These are phyloP conservation scores for Brachypalpus laphriformis DNA, from an alignment of 2,888 invertebrate species.

Conservation along the genomic window DNA sequence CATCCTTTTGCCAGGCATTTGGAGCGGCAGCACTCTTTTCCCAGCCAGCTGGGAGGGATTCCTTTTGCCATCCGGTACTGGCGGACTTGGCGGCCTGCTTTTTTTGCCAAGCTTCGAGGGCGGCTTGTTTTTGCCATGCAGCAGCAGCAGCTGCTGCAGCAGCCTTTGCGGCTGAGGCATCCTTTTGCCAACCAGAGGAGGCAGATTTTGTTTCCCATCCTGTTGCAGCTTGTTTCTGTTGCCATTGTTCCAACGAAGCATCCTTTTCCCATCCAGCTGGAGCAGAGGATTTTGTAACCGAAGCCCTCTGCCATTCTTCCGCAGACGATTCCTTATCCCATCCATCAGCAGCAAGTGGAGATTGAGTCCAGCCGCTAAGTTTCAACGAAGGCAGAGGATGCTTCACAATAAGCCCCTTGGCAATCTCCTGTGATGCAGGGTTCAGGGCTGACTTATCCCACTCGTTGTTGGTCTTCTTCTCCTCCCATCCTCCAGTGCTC, in stretches of 20 bases:
- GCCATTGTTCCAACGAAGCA: constrained; percentile 8
- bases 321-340: constrained; percentile 37
- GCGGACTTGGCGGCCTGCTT: neutral
- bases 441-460: constrained; percentile 47
- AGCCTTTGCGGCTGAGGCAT: neutral
- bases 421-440: constrained; percentile 43
- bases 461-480: constrained; percentile 14
- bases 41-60: too few relatives aligned
- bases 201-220: constrained; percentile 30
- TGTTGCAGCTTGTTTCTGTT: constrained; percentile 1
- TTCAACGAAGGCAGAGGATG: constrained; percentile 44
- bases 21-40: constrained; percentile 1
- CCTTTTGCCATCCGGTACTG: neutral
- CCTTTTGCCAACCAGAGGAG: constrained; percentile 18
- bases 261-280: constrained; percentile 34
- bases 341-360: neutral
- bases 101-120: constrained; percentile 31
- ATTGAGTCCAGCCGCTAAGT: constrained; percentile 14
- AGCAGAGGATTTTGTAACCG: neutral
- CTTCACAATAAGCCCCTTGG: constrained; percentile 45
- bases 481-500: constrained; percentile 35
- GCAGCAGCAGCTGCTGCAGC: neutral
- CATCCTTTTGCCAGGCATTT: constrained; percentile 34
- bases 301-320: constrained; percentile 31
- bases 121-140: constrained; percentile 4